These are phyloP conservation scores for Gerris buenoi DNA, from an alignment of 1,140 invertebrate genomes.

Conservation along the genomic window DNA sequence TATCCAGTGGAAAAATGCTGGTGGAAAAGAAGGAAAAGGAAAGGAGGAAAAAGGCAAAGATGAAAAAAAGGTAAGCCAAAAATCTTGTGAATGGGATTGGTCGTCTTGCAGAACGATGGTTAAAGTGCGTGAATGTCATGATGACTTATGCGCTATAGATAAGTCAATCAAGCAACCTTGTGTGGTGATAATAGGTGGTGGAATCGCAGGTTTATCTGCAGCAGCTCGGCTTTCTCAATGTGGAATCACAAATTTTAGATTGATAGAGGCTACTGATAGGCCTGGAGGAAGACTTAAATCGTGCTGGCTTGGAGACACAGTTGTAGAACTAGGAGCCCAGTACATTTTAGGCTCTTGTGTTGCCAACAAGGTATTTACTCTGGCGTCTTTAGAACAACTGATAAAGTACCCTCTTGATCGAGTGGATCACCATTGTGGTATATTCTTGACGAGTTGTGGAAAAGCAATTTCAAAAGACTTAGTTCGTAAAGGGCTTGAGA, in stretches of 20 bases:
- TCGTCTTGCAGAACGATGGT: not conserved
- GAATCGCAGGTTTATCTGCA: constrained; percentile 56
- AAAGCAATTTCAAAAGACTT: constrained; percentile 5
- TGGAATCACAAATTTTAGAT: constrained; percentile 47
- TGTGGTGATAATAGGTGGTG: constrained; percentile 55
- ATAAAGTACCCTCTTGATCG: constrained; percentile 33
- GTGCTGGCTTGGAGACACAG: constrained; percentile 51
- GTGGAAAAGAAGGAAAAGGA: not conserved
- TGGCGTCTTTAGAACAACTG: constrained; percentile 46
- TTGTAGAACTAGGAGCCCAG: constrained; percentile 53
- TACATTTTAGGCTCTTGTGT: constrained; percentile 47
- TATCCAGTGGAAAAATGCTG: not conserved
- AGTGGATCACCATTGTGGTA: constrained; percentile 29
- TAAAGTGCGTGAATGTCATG: constrained; percentile 6
- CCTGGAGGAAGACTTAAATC: constrained; percentile 57
- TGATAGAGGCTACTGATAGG: constrained; percentile 56
- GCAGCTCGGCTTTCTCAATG: constrained; percentile 50
- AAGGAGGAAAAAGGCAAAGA: not conserved
- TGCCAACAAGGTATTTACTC: constrained; percentile 46
- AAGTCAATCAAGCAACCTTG: constrained; percentile 32
- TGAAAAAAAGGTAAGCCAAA: not conserved
- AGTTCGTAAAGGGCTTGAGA: constrained; percentile 34
- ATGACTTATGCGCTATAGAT: constrained; percentile 12
- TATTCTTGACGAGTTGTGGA: constrained; percentile 14
- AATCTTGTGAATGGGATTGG: not conserved